phyloP scores from a whole-genome alignment of 2,113 vertebrate genomes.

The Sphaerodactylus townsendi region DNA sequence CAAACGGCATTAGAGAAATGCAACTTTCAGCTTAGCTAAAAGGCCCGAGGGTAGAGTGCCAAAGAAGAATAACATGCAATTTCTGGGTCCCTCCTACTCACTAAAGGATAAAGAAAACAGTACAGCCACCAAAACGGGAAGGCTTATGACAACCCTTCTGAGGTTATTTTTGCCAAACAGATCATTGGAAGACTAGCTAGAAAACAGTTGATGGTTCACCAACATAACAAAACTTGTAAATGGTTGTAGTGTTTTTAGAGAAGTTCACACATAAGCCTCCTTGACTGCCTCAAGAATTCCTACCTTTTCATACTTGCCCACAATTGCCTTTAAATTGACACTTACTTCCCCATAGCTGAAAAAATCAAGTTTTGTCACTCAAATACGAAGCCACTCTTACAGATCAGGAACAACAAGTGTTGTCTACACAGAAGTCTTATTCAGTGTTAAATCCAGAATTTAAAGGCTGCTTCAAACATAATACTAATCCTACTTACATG shows the following conservation, averaged over 20 bases:
- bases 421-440: neutral
- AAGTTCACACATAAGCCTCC: neutral
- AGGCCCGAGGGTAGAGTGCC: neutral
- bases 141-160: neutral
- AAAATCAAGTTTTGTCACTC: conserved; percentile 40
- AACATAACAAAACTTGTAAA: conserved; percentile 37
- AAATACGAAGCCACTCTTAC: neutral
- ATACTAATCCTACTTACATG: neutral
- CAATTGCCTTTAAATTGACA: conserved; percentile 53
- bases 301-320: conserved; percentile 54
- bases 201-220: neutral
- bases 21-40: neutral
- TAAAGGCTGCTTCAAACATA: neutral
- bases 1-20: neutral
- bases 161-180: neutral
- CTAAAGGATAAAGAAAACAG: neutral
- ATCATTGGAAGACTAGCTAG: neutral
- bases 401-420: accelerated
- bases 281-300: conserved; percentile 25
- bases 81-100: neutral
- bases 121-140: neutral
- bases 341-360: conserved; percentile 8
- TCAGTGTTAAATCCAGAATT: neutral
- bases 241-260: conserved; percentile 1
- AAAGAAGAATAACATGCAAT: neutral